phyloP scores from a whole-genome alignment of 2,888 invertebrate genomes.

The Megalurothrips usitatus region DNA sequence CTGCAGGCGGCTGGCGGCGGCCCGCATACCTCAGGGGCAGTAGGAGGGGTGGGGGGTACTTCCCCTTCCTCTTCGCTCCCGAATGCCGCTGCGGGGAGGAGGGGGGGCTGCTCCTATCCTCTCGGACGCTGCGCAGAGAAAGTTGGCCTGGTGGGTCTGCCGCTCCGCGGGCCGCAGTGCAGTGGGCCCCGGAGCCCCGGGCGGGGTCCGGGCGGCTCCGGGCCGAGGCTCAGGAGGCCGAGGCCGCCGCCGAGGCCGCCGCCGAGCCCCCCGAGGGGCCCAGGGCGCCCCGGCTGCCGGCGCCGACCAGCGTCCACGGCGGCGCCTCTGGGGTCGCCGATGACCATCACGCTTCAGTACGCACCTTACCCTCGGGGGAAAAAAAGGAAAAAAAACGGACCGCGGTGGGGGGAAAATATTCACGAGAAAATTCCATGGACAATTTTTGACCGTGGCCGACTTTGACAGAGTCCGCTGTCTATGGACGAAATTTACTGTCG shows the following conservation, averaged over 20 bases:
- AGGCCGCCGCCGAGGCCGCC: background rate
- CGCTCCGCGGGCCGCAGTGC: background rate
- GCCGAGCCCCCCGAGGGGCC: too few species aligned
- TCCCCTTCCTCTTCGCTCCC: background rate
- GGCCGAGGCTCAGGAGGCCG: background rate
- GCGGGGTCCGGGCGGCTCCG: background rate
- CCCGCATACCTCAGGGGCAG: slow-evolving; percentile 13
- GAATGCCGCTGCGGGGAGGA: background rate
- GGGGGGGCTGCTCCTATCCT: background rate
- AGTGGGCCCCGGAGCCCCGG: background rate
- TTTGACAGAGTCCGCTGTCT: too few species aligned
- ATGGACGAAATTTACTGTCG: too few species aligned
- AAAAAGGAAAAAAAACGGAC: too few species aligned
- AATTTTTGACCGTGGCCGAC: too few species aligned
- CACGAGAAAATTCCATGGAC: too few species aligned
- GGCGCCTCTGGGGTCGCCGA: too few species aligned
- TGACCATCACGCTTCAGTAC: too few species aligned
- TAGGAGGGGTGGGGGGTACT: background rate
- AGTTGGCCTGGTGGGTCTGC: background rate
- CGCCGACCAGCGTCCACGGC: too few species aligned
- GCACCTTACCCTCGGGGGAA: too few species aligned
- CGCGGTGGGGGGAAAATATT: too few species aligned
- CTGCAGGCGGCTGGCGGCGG: background rate
- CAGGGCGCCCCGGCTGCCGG: too few species aligned
- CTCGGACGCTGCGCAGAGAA: background rate